phyloP scores from a whole-genome alignment of 2,113 vertebrate species.

The Galemys pyrenaicus region DNA sequence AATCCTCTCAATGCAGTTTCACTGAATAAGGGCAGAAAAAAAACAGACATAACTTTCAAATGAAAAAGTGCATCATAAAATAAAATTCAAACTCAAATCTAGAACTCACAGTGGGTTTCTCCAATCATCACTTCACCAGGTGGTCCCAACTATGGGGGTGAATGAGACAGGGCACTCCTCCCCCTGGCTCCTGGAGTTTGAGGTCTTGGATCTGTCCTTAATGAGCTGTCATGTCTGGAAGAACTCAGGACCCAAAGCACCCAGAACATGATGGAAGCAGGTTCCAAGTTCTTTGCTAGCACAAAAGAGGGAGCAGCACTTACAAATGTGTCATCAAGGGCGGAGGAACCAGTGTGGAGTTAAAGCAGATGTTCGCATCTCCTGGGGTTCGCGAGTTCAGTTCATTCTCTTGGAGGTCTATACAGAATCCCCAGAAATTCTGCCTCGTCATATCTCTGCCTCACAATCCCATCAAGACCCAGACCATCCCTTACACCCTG shows the following conservation, averaged over 20 bases:
- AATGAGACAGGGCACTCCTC: neutral
- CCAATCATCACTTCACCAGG: neutral
- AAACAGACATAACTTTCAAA: conserved; percentile 9
- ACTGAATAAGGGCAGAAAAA: neutral
- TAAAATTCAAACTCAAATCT: neutral
- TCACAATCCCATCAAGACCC: neutral
- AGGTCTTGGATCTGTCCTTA: neutral
- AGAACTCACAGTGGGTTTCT: neutral
- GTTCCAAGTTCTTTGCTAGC: neutral
- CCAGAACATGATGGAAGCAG: neutral
- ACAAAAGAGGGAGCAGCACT: neutral
- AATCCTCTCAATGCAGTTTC: conserved; percentile 1
- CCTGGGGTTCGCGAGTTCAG: neutral
- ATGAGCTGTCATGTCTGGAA: neutral
- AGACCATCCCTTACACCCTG: neutral
- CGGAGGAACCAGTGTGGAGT: neutral
- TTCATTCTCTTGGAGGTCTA: neutral
- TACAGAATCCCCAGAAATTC: neutral
- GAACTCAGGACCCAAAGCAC: neutral
- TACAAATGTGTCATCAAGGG: neutral
- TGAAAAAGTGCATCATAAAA: neutral
- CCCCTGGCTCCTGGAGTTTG: neutral
- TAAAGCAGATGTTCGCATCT: neutral
- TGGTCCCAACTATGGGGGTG: neutral
- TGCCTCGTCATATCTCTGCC: neutral